phyloP scores from a whole-genome alignment of 2,797 vertebrate species.

The Coendou prehensilis region DNA sequence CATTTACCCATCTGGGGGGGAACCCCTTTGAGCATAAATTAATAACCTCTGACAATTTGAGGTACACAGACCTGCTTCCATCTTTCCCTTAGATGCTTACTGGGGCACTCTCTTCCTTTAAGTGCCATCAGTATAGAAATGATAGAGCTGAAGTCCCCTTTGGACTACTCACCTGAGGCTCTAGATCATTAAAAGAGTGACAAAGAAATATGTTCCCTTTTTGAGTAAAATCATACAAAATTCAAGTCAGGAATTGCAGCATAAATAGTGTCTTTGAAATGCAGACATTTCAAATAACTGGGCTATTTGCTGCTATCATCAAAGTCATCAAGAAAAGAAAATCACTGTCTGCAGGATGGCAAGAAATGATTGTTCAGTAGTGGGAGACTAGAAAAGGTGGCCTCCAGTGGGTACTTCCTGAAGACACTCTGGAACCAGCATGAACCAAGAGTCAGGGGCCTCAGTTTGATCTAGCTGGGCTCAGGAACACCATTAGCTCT shows the following conservation, averaged over 20 bases:
- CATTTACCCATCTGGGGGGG: background rate
- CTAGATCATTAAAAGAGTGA: constrained; percentile 15
- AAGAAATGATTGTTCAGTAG: background rate
- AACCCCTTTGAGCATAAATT: background rate
- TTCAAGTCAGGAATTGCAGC: constrained; percentile 1
- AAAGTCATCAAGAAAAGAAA: background rate
- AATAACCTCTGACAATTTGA: background rate
- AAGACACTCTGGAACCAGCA: background rate
- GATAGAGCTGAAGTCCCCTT: background rate
- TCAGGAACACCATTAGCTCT: background rate
- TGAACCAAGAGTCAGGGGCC: background rate
- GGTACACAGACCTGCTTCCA: background rate
- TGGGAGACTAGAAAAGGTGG: background rate
- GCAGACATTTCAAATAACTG: constrained; percentile 5
- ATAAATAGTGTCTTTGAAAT: constrained; percentile 15
- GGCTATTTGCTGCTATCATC: background rate
- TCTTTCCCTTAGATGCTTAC: background rate
- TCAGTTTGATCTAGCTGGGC: background rate
- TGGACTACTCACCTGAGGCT: background rate
- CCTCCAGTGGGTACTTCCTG: background rate
- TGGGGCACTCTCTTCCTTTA: background rate
- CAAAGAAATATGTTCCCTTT: background rate
- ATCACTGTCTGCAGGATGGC: background rate
- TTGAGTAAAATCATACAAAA: background rate
- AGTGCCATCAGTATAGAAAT: background rate